Percentiles rank a stretch among this genome's conserved stretches.
Conservation (phyloP, 2,113 vertebrate genomes). For the Anarhynchus alexandrinus region DNA sequence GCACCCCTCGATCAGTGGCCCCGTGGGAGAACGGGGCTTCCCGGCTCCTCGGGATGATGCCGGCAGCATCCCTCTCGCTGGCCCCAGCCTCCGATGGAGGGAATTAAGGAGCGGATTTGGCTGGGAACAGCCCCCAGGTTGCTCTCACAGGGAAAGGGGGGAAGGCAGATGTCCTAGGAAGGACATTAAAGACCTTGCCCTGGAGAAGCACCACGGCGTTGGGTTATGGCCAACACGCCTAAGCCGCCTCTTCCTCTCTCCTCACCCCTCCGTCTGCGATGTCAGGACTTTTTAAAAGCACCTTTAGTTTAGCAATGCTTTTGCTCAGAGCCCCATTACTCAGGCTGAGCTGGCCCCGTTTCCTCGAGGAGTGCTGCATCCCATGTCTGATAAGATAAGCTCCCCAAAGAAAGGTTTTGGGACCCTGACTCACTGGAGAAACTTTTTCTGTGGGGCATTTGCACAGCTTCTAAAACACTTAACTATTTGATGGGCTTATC, state of each 20-base stretch:
- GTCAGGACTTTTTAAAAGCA: constrained; percentile 19
- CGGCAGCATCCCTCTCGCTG: not conserved
- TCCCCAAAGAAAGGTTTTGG: constrained; percentile 52
- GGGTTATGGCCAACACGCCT: constrained; percentile 2
- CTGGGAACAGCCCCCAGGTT: constrained; percentile 53
- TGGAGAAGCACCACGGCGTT: not conserved
- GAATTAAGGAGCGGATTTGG: constrained; percentile 39
- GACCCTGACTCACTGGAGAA: constrained; percentile 61
- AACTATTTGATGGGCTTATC: constrained; percentile 58
- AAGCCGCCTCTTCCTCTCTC: constrained; percentile 42
- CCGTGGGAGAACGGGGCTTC: not conserved
- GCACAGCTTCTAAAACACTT: constrained; percentile 30
- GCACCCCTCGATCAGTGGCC: accelerated
- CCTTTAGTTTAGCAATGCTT: constrained; percentile 50
- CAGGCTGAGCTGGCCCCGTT: constrained; percentile 47
- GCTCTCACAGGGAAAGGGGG: not conserved
- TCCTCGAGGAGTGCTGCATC: constrained; percentile 13
- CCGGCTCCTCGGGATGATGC: not conserved
- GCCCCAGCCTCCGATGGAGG: constrained; percentile 8
- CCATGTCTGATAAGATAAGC: constrained; percentile 67
- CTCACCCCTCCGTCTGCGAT: not conserved
- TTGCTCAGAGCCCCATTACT: constrained; percentile 44
- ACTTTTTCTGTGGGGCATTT: not conserved
- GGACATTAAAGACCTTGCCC: not conserved
- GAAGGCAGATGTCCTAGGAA: constrained; percentile 4